A percentile compares a stretch with the other conserved stretches of the same genome.
Conservation (phyloP, 2,113 vertebrate species). For the Mastomys coucha region DNA sequence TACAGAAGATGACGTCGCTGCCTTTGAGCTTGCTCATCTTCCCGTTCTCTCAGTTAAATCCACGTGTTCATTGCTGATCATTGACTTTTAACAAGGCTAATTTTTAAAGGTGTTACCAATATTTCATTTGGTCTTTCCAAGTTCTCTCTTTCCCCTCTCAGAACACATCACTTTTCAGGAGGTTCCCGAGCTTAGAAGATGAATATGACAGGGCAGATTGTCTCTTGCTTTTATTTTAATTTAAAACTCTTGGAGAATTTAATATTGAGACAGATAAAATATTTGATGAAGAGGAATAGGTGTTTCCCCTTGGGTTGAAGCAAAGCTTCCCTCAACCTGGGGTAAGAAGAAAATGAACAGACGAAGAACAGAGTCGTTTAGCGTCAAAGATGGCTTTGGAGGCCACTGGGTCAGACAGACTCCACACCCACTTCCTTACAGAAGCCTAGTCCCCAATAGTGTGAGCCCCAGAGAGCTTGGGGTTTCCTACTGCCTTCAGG, state of each 20-base stretch:
- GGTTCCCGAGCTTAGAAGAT: background rate
- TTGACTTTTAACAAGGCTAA: background rate
- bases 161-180: background rate
- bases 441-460: background rate
- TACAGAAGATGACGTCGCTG: background rate
- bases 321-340: background rate
- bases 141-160: background rate
- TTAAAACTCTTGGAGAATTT: slow-evolving; percentile 5
- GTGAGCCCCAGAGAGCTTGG: background rate
- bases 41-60: background rate
- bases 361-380: background rate
- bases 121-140: background rate
- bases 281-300: background rate
- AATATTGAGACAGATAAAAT: background rate
- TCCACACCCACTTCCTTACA: background rate
- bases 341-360: background rate
- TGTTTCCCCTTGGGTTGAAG: background rate
- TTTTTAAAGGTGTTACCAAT: background rate
- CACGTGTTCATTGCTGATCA: background rate
- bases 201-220: background rate
- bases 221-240: background rate
- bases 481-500: background rate
- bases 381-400: background rate
- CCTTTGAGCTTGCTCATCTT: background rate
- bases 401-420: background rate